Evolutionary conservation across 2,888 invertebrate genomes (phyloP).

Genomic region (Drosophila paracracens): DNA sequence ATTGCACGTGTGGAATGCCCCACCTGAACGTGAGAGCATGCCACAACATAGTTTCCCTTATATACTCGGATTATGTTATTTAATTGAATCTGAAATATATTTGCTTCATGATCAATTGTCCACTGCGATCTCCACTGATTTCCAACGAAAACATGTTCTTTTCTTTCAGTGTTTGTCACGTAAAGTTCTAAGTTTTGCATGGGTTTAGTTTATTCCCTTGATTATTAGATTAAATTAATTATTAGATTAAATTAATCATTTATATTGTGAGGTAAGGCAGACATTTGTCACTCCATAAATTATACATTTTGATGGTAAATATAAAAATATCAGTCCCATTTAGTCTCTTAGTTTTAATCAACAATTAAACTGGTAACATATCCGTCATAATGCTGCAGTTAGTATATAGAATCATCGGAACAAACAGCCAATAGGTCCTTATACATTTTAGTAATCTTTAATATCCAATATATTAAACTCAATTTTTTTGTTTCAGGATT

Average conservation of each 20-base stretch:
- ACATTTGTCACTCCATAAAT: neutral
- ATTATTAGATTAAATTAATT: too few species aligned
- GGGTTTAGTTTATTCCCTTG: neutral
- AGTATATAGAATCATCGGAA: neutral
- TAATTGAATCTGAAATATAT: constrained; percentile 1
- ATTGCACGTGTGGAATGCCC: constrained; percentile 30
- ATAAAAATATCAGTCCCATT: neutral
- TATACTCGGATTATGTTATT: constrained; percentile 18
- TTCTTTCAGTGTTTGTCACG: neutral
- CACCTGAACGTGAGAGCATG: constrained; percentile 39
- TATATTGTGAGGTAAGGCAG: neutral
- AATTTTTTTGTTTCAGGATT: constrained; percentile 87
- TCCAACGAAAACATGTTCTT: neutral
- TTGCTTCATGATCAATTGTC: neutral
- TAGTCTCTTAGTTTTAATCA: neutral
- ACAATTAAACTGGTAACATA: neutral
- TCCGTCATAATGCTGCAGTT: neutral
- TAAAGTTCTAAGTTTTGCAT: neutral
- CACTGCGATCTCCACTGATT: constrained; percentile 4
- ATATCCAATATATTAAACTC: neutral
- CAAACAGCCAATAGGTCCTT: fast-evolving
- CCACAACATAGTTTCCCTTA: constrained; percentile 1
- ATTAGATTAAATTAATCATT: neutral
- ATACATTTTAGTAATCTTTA: neutral
- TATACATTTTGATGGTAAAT: neutral